phyloP scores from a whole-genome alignment of 53 echinoderm and acorn worm species.

The Crossaster papposus region DNA sequence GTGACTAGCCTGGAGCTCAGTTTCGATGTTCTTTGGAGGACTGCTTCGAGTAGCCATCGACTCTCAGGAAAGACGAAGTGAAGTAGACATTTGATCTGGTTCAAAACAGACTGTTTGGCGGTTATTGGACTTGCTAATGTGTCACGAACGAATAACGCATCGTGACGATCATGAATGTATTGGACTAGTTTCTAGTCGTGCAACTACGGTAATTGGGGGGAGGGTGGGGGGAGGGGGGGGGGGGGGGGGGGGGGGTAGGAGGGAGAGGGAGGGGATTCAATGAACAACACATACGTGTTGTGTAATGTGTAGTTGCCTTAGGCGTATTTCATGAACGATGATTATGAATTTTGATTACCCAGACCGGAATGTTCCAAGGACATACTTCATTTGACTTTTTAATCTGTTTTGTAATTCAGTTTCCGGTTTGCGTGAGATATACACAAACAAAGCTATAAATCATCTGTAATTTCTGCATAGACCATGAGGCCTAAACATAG shows the following conservation, averaged over 20 bases:
- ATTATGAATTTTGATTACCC: neutral
- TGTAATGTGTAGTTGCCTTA: neutral
- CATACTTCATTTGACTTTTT: neutral
- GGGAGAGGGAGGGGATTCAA: neutral
- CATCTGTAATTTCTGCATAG: too few species aligned
- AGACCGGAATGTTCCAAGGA: neutral
- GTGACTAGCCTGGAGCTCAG: neutral
- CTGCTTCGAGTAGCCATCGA: slow-evolving; percentile 30
- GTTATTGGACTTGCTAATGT: slow-evolving; percentile 50
- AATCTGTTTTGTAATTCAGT: neutral
- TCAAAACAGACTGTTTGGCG: slow-evolving; percentile 37
- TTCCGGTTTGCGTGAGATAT: neutral
- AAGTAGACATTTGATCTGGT: slow-evolving; percentile 52
- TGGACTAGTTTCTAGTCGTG: slow-evolving; percentile 36
- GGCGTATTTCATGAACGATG: neutral
- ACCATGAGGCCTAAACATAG: too few species aligned
- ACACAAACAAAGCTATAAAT: too few species aligned
- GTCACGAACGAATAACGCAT: neutral
- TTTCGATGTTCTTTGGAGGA: slow-evolving; percentile 1
- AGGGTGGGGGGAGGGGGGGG: too few species aligned
- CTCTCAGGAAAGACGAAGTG: slow-evolving; percentile 10
- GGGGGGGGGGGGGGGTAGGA: too few species aligned
- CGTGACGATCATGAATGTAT: slow-evolving; percentile 51
- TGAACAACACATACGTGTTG: neutral
- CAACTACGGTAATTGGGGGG: too few species aligned